A percentile compares a stretch with the other conserved stretches of the same genome.
phyloP scores from a whole-genome alignment of 1,140 invertebrate species.

The Palaemon carinicauda region DNA sequence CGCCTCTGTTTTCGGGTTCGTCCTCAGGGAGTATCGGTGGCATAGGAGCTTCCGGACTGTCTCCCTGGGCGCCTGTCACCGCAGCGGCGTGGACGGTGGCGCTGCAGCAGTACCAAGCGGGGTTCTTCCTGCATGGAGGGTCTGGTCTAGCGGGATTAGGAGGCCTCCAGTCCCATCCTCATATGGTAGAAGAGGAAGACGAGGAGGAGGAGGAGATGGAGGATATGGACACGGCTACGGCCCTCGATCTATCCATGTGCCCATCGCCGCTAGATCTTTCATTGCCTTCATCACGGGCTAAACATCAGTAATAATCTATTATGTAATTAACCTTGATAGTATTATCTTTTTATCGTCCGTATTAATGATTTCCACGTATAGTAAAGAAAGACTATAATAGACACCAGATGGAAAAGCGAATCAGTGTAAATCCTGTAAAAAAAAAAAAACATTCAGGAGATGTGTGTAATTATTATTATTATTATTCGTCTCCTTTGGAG shows the following conservation, averaged over 20 bases:
- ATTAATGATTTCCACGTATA: not conserved
- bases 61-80: conserved; percentile 32
- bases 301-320: conserved; percentile 28
- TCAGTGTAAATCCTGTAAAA: no score
- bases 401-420: no score
- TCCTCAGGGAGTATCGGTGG: not conserved
- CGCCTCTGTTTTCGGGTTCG: conserved; percentile 40
- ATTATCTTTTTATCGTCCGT: not conserved
- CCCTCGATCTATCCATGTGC: conserved; percentile 49
- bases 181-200: conserved; percentile 37
- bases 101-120: conserved; percentile 44
- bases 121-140: conserved; percentile 32
- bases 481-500: no score
- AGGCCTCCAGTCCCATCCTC: conserved; percentile 5
- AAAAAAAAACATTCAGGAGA: no score
- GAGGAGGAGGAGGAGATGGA: conserved; percentile 44
- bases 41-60: conserved; percentile 36
- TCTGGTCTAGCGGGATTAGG: conserved; percentile 37
- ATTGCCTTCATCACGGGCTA: conserved; percentile 32
- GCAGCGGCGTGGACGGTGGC: conserved; percentile 55
- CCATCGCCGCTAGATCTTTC: conserved; percentile 45
- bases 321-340: not conserved
- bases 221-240: conserved; percentile 35
- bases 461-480: no score
- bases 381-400: no score